Base-by-base conservation (phyloP, 2,888 invertebrate species). In the Orthonevra nobilis region DNA sequence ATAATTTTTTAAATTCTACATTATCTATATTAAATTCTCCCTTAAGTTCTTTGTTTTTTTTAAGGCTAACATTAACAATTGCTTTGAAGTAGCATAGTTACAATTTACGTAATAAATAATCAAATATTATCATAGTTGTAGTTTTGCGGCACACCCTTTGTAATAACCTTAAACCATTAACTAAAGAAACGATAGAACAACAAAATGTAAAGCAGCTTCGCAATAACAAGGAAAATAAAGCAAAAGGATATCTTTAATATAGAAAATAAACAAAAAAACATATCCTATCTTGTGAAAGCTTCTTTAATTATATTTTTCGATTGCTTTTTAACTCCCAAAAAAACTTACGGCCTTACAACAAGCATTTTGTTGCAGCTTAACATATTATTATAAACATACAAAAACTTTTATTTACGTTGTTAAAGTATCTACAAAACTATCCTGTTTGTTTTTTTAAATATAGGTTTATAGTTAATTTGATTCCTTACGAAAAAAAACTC, bases 191-290 rank as follows among this genome's bases (percentile, higher is more conserved):
- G n/a, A 23, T 68, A 26, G 50, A 32, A 36, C 38, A 52, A 32
- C 19, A 7, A 23, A 30, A 19, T 48, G 44, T 46, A 56, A 74
- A 74, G 81, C 83, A 83, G 83, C 83, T 72, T 83, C 81, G 83
- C 83, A 83, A 83, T 81, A n/a, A 83, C 82, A 77, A 66, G 58
- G 52, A 52, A 28, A 6, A 54, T 36, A 30, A 54, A 28, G 17
- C 44, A 54, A 38, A 52, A 38, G 4, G 4, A 2, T 4, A 42
- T 12, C 23, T 14, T 26, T 30, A 46, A 20, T 15, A 17, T 54
- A 17, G 36, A 66, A 52, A 0, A 42, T 54, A 10, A 15, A 19
- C 19, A 30, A 28, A 30, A 7, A 44, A 64, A 32, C 42, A 4
- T 6, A 3, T 23, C 6, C 26, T 19, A 17, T 15, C 28, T 19